phyloP scores from a whole-genome alignment of 1,140 invertebrate genomes.

The Vanessa atalanta region DNA sequence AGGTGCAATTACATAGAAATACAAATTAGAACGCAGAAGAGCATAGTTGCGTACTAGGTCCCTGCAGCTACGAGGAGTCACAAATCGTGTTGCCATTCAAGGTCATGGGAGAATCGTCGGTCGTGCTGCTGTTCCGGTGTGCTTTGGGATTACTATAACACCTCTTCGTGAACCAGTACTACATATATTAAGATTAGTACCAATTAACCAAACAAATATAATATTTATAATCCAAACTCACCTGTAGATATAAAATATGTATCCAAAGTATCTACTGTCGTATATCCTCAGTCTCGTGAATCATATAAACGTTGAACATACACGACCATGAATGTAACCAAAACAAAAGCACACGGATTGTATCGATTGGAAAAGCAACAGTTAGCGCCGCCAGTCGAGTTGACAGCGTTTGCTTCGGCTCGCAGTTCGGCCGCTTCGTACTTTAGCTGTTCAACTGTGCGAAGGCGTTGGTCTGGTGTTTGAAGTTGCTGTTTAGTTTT shows the following conservation, averaged over 20 bases:
- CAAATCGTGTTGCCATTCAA: not conserved
- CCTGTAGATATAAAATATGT: not conserved
- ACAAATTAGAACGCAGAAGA: too few relatives aligned
- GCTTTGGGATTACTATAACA: too few relatives aligned
- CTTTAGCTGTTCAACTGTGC: too few relatives aligned
- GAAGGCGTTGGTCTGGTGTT: too few relatives aligned
- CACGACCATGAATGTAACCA: conserved; percentile 42
- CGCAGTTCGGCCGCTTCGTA: not conserved
- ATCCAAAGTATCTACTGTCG: not conserved
- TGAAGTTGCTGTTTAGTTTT: too few relatives aligned
- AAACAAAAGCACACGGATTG: conserved; percentile 63
- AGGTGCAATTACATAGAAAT: too few relatives aligned
- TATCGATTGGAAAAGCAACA: conserved; percentile 65
- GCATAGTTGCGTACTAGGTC: too few relatives aligned
- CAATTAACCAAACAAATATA: not conserved
- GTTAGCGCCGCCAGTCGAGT: conserved; percentile 39
- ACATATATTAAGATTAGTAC: not conserved
- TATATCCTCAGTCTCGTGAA: conserved; percentile 4
- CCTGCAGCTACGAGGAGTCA: not conserved
- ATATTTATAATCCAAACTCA: not conserved
- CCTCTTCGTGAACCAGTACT: too few relatives aligned
- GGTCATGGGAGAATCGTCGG: not conserved
- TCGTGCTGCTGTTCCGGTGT: too few relatives aligned
- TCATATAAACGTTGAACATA: conserved; percentile 18
- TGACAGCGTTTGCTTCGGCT: not conserved